These are phyloP conservation scores for Garrulus glandarius DNA, from an alignment of 2,797 vertebrate genomes.

Conservation along the genomic window DNA sequence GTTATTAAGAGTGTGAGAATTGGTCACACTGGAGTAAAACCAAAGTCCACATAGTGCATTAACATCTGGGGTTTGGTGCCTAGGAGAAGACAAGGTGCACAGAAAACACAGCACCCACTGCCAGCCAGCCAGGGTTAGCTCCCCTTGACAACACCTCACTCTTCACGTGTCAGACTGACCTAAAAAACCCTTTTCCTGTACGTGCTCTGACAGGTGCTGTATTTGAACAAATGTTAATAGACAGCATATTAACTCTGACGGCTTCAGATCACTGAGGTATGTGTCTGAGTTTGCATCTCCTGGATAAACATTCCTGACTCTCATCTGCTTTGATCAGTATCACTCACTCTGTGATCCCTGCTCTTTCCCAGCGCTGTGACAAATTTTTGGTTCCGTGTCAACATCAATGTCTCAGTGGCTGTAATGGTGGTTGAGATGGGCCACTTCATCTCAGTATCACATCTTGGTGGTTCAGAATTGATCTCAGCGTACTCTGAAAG, in stretches of 20 bases:
- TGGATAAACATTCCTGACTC: slow-evolving; percentile 41
- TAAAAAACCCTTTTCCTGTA: not conserved
- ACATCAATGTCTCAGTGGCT: not conserved
- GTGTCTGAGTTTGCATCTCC: not conserved
- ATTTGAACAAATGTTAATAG: slow-evolving; percentile 58
- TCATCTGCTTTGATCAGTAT: slow-evolving; percentile 64
- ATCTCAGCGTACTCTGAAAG: not conserved
- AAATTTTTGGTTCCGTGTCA: slow-evolving; percentile 27
- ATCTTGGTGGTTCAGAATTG: not conserved
- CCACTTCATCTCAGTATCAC: not conserved
- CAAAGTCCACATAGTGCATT: rapidly evolving
- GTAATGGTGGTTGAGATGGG: not conserved
- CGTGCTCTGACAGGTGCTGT: slow-evolving; percentile 29
- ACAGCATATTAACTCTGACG: slow-evolving; percentile 49
- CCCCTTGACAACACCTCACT: not conserved
- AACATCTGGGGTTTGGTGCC: not conserved
- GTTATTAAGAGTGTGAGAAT: not conserved
- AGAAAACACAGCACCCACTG: not conserved
- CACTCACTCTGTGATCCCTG: slow-evolving; percentile 31
- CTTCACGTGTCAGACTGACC: not conserved
- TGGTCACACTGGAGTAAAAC: not conserved
- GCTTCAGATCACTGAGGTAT: not conserved
- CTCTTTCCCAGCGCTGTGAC: not conserved
- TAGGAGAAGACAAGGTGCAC: not conserved
- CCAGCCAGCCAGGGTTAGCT: not conserved